phyloP scores from a whole-genome alignment of 2,113 vertebrate genomes.

The Hippocampus zosterae region DNA sequence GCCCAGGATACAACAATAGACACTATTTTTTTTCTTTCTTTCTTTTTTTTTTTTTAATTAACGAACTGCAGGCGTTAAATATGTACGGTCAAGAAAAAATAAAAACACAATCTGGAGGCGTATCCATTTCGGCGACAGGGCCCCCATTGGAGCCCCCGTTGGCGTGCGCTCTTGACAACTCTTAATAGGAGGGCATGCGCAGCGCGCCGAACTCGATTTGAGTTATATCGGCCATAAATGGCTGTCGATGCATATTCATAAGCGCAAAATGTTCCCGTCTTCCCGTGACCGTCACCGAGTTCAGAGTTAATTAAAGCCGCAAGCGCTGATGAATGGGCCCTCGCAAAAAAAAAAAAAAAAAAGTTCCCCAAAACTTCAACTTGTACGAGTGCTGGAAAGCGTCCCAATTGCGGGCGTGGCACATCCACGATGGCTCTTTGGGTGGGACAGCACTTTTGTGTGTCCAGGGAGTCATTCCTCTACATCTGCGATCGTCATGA shows the following conservation, averaged over 20 bases:
- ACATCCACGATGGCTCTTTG: too few species aligned
- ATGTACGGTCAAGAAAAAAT: neutral
- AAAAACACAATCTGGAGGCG: too few species aligned
- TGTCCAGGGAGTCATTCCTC: too few species aligned
- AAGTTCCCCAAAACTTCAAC: too few species aligned
- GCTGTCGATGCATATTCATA: neutral
- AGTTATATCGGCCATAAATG: neutral
- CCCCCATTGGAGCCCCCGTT: neutral
- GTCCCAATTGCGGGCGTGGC: too few species aligned
- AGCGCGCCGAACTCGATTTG: neutral
- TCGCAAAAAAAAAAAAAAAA: too few species aligned
- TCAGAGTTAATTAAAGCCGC: neutral
- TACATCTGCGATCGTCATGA: too few species aligned
- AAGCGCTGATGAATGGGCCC: too few species aligned
- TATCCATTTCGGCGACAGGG: neutral
- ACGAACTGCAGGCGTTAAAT: neutral
- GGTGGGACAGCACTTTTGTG: too few species aligned
- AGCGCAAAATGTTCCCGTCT: neutral
- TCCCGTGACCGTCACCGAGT: neutral
- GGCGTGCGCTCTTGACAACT: neutral
- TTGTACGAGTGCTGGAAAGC: too few species aligned
- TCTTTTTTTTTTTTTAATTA: neutral
- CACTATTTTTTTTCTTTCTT: neutral
- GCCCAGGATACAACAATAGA: conserved; percentile 18
- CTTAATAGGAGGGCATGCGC: too few species aligned